phyloP scores from a whole-genome alignment of 64 coral and sea anemone genomes.

The Stylophora pistillata region DNA sequence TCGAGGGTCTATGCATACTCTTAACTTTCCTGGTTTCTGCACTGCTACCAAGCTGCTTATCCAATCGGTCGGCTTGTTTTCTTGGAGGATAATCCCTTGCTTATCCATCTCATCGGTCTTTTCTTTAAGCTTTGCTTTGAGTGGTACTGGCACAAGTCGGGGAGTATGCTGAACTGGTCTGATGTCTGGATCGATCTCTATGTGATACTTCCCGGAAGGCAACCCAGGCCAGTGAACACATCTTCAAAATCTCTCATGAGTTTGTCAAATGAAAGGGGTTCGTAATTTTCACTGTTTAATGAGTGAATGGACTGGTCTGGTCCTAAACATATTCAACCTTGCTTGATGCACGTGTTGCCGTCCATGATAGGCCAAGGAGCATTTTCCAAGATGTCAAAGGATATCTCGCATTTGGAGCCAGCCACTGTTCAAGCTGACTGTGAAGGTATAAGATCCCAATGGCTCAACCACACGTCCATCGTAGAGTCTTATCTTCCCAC shows the following conservation, averaged over 20 bases:
- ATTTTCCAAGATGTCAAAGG: slow-evolving; percentile 4
- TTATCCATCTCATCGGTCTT: slow-evolving; percentile 9
- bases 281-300: background rate
- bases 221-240: too few species aligned
- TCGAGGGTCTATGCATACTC: too few species aligned
- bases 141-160: background rate
- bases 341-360: background rate
- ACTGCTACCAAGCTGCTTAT: too few species aligned
- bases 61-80: too few species aligned
- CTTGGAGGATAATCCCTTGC: background rate
- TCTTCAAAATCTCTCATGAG: too few species aligned
- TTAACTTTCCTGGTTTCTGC: too few species aligned
- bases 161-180: background rate
- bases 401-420: too few species aligned
- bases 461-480: background rate
- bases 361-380: slow-evolving; percentile 5
- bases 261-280: too few species aligned
- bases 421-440: too few species aligned
- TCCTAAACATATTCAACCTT: slow-evolving; percentile 2
- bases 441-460: slow-evolving; percentile 17
- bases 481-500: slow-evolving; percentile 11
- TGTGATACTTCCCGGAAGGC: too few species aligned
- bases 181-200: too few species aligned
- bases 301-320: background rate
- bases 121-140: background rate